Conservation (phyloP, 2,797 vertebrate genomes). For the Petrocephalus schoutedeni region DNA sequence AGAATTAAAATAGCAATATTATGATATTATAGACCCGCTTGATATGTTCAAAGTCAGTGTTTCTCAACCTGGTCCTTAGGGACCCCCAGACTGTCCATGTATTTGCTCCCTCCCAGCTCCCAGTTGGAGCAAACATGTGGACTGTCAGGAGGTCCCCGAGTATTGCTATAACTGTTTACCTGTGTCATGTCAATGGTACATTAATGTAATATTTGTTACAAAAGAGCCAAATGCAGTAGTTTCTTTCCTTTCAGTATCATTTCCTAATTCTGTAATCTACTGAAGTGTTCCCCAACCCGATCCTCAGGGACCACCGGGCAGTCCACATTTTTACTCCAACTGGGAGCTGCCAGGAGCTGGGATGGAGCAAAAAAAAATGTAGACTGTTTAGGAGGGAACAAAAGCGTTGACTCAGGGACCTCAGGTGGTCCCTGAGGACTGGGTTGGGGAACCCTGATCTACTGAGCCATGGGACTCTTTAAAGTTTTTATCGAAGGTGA, state of each 20-base stretch:
- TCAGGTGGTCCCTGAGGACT: no score
- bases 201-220: neutral
- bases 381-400: no score
- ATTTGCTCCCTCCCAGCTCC: no score
- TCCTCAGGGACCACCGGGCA: no score
- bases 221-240: neutral
- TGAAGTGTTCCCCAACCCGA: neutral
- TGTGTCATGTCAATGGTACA: neutral
- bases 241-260: neutral
- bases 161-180: neutral
- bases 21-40: neutral
- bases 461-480: neutral
- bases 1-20: neutral
- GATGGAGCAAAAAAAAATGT: no score
- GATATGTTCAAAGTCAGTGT: neutral
- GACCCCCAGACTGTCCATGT: neutral
- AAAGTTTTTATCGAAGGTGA: neutral
- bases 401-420: no score
- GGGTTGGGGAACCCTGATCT: neutral
- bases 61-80: neutral
- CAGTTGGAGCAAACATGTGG: neutral
- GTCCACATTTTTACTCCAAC: no score
- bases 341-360: no score
- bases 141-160: neutral
- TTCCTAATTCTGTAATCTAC: neutral